phyloP scores from a whole-genome alignment of 2,113 vertebrate species.

The Tringa solitaria region DNA sequence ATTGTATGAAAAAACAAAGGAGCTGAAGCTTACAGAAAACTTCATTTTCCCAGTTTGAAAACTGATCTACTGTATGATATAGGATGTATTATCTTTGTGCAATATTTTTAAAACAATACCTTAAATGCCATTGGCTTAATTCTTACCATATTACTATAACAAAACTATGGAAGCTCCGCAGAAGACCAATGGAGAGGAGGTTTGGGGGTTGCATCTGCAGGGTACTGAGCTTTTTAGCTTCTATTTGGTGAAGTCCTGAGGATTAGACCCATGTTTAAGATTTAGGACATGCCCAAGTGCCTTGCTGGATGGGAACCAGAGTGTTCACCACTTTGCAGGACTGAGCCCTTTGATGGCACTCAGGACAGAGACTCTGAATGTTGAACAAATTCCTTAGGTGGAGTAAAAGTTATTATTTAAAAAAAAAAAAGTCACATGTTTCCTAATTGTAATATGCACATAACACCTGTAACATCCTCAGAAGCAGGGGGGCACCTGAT shows the following conservation, averaged over 20 bases:
- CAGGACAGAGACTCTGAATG: not conserved
- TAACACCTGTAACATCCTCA: not conserved
- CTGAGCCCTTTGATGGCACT: not conserved
- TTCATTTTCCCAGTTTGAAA: constrained; percentile 44
- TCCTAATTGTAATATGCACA: not conserved
- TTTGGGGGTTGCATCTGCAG: not conserved
- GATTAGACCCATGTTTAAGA: not conserved
- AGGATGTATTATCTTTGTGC: constrained; percentile 40
- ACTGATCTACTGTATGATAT: not conserved
- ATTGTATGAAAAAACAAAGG: not conserved
- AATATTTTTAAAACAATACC: constrained; percentile 65
- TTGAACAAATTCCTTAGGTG: not conserved
- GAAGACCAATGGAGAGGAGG: not conserved
- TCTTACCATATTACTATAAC: constrained; percentile 70
- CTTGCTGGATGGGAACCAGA: not conserved
- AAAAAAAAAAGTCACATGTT: not conserved
- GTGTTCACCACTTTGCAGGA: not conserved
- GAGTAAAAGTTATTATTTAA: not conserved
- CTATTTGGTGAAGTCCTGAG: not conserved
- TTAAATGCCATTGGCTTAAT: constrained; percentile 64
- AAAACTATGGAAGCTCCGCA: constrained; percentile 17
- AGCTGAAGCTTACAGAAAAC: constrained; percentile 39
- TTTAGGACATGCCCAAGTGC: not conserved
- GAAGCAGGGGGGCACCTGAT: not conserved
- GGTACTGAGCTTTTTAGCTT: not conserved